A percentile compares a stretch with the other conserved stretches of the same genome.
Conservation (phyloP, 2,113 vertebrate genomes). For the Pithys albifrons region DNA sequence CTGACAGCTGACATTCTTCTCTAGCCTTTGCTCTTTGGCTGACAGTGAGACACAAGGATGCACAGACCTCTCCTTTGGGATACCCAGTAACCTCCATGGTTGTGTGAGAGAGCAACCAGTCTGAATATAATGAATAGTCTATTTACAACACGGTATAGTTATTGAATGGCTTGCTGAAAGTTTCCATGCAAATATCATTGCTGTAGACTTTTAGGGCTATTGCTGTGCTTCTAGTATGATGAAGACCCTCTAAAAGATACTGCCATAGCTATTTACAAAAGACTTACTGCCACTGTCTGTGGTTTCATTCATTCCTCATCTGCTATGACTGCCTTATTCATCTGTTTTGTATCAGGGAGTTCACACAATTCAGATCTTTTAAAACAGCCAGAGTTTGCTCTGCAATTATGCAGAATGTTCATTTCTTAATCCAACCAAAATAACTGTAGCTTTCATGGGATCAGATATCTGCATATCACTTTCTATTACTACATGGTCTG, state of each 20-base stretch:
- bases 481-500: neutral
- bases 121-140: neutral
- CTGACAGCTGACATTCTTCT: neutral
- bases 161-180: neutral
- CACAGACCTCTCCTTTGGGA: neutral
- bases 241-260: neutral
- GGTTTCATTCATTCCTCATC: neutral
- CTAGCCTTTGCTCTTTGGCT: neutral
- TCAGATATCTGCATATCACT: neutral
- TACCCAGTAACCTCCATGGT: neutral
- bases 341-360: neutral
- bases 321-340: neutral
- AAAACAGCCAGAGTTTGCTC: neutral
- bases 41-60: accelerated
- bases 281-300: neutral
- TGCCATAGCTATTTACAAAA: neutral
- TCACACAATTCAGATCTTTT: neutral
- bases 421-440: neutral
- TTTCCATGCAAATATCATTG: neutral
- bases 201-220: neutral
- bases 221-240: neutral
- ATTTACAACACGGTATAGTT: accelerated
- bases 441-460: neutral
- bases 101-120: neutral
- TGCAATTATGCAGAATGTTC: neutral